phyloP scores from a whole-genome alignment of 2,113 vertebrate species.

The Menidia beryllina region DNA sequence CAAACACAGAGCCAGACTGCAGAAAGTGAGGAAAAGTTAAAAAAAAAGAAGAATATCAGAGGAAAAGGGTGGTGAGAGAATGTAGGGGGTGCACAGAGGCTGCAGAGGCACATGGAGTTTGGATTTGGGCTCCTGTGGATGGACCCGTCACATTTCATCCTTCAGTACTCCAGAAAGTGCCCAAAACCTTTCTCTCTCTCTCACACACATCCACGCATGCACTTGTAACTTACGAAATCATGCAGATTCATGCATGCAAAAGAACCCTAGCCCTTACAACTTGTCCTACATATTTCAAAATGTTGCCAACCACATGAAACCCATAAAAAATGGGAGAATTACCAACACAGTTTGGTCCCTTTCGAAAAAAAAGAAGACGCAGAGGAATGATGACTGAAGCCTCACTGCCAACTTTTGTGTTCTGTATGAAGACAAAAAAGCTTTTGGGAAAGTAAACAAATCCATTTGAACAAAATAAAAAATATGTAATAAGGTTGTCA shows the following conservation, averaged over 20 bases:
- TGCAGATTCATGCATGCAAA: background rate
- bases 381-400: background rate
- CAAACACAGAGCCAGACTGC: constrained; percentile 39
- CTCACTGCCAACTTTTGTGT: no score
- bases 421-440: no score
- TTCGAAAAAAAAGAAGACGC: background rate
- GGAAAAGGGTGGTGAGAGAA: constrained; percentile 18
- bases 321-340: background rate
- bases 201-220: background rate
- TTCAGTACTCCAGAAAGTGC: constrained; percentile 37
- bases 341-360: background rate
- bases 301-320: background rate
- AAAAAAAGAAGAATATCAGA: constrained; percentile 59
- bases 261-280: background rate
- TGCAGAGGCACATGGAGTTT: constrained; percentile 80
- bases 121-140: constrained; percentile 77
- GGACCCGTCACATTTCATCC: constrained; percentile 59
- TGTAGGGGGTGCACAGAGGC: constrained; percentile 3
- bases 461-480: no score
- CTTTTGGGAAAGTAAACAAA: no score
- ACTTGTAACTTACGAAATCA: background rate
- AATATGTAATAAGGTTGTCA: no score
- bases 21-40: constrained; percentile 20
- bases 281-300: background rate
- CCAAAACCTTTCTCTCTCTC: background rate